These are phyloP conservation scores for Tachysurus fulvidraco DNA, from an alignment of 2,113 vertebrate species.

Conservation along the genomic window DNA sequence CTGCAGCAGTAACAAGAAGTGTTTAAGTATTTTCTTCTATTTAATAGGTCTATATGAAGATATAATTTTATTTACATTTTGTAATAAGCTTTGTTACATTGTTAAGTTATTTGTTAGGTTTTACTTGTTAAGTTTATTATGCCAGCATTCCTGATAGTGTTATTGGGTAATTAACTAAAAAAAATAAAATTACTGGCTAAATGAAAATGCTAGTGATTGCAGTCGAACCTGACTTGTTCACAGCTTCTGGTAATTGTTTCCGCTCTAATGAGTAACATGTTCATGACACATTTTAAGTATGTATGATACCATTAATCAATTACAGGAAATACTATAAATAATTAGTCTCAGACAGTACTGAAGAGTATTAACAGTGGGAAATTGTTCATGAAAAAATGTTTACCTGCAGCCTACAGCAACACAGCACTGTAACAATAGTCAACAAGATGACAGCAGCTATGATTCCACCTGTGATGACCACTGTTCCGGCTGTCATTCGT, in stretches of 20 bases:
- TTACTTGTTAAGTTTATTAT: background rate
- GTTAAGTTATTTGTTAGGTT: too few relatives aligned
- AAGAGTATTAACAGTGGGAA: background rate
- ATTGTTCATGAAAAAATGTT: constrained; percentile 58
- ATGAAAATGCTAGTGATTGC: background rate
- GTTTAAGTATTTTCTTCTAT: background rate
- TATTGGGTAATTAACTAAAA: background rate
- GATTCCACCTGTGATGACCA: constrained; percentile 99
- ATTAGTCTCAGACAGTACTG: background rate
- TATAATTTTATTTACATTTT: background rate
- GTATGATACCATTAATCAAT: background rate
- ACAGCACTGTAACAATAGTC: constrained; percentile 93
- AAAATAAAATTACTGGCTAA: background rate
- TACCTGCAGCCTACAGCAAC: constrained; percentile 83
- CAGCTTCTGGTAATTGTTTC: background rate
- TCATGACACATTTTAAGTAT: too few relatives aligned
- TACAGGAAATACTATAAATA: too few relatives aligned
- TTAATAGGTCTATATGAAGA: background rate
- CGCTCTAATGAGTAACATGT: background rate
- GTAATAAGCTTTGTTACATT: background rate
- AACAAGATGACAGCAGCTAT: constrained; percentile 94
- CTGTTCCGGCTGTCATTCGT: constrained; percentile 99
- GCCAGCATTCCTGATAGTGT: background rate
- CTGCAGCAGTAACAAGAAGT: background rate
- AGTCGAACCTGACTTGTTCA: background rate